A percentile compares a stretch with the other conserved stretches of the same genome.
These are phyloP conservation scores for Hemitrygon akajei DNA, from an alignment of 2,797 vertebrate species.

Conservation along the genomic window DNA sequence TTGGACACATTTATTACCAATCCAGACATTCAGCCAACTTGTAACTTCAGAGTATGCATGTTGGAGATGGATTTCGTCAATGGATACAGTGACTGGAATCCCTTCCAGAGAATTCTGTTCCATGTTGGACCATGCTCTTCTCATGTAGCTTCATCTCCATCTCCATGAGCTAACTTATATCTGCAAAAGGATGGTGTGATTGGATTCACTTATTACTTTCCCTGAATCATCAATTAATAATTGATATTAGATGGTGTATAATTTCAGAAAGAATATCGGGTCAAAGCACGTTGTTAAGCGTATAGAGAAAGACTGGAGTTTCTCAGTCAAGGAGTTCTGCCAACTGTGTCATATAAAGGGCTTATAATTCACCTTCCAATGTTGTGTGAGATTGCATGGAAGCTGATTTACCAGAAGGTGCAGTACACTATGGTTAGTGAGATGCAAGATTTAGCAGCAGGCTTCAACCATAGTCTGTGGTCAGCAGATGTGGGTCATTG, in stretches of 20 bases:
- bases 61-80: neutral
- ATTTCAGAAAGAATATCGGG: neutral
- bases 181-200: neutral
- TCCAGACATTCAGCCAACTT: neutral
- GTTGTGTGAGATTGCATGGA: too few relatives aligned
- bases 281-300: neutral
- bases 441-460: too few relatives aligned
- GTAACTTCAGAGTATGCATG: neutral
- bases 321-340: too few relatives aligned
- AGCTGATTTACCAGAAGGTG: too few relatives aligned
- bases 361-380: too few relatives aligned
- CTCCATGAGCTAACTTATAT: neutral
- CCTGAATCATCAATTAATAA: neutral
- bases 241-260: neutral
- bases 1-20: constrained; percentile 1
- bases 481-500: neutral
- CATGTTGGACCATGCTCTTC: neutral
- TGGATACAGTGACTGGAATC: neutral
- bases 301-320: too few relatives aligned
- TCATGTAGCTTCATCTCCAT: too few relatives aligned
- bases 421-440: too few relatives aligned
- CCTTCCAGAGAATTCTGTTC: neutral
- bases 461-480: too few relatives aligned
- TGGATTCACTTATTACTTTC: neutral
- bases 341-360: too few relatives aligned